Evolutionary conservation across 2,113 vertebrate genomes (phyloP), one percentile per base, ranked within the genome.

Genomic region (Myotis brandtii): DNA sequence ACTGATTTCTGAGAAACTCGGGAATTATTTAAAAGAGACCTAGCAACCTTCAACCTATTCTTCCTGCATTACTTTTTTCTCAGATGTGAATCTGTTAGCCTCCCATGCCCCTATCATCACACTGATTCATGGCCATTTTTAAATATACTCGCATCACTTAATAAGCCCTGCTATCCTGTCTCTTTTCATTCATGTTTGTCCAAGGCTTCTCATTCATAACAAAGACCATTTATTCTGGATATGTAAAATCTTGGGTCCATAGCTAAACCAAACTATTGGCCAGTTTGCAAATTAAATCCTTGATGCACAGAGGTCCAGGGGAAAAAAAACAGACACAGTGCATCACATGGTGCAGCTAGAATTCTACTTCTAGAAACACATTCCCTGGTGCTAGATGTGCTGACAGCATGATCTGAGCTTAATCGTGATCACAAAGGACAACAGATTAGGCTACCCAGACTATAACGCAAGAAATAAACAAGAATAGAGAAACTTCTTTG

Each of bases 201-300:
- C n/a, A 48, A 94, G 77, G 13, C 8, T 69, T 88, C 66, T 91
- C 77, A 64, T 91, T 92, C 67, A 59, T 77, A 30, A 88, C 32
- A 69, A 88, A 82, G 27, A 75, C 40, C 30, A 69, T 30, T 85
- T 62, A 87, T 23, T 89, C 73, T 64, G 27, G 48, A 88, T 62
- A 54, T 86, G 66, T 62, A 84, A 95, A 94, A 59, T 79, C 59
- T 27, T 79, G 32, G 32, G 9, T 79, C 37, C 46, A 34, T 13
- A 30, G 34, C 40, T 73, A 92, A 85, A 84, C 5, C 7, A 54
- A 48, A 40, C 9, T 80, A 18, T 16, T 90, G 88, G 46, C 37
- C 72, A 95, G 46, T 89, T 92, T 97, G 27, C 9, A 87, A 86
- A 83, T 86, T 64, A 82, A 82, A 54, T 64, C 18, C 17, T 88